Evolutionary conservation across 2,797 vertebrate species (phyloP).

Genomic region (Adrianichthys oophorus): DNA sequence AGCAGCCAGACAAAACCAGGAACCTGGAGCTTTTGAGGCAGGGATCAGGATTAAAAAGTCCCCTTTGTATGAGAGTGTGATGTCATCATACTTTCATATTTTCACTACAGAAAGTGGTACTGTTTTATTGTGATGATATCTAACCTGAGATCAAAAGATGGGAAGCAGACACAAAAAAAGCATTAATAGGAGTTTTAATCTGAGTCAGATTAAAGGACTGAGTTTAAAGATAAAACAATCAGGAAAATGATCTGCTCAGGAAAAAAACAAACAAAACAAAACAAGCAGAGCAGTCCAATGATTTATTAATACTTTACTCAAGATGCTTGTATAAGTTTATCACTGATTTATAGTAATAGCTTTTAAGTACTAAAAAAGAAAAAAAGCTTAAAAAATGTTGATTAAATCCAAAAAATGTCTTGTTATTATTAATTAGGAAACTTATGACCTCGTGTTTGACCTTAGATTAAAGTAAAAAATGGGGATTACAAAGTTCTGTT

Average conservation of each 20-base stretch:
- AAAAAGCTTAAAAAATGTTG: too few relatives aligned
- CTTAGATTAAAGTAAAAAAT: too few relatives aligned
- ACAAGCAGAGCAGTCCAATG: neutral
- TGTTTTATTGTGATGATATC: conserved; percentile 1
- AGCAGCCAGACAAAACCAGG: conserved; percentile 71
- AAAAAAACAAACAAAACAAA: neutral
- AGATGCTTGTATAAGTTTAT: neutral
- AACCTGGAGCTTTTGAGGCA: conserved; percentile 24
- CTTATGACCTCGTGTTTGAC: too few relatives aligned
- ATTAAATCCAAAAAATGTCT: too few relatives aligned
- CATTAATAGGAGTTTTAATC: conserved; percentile 26
- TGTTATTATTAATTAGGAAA: too few relatives aligned
- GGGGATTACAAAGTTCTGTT: too few relatives aligned
- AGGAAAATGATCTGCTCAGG: neutral
- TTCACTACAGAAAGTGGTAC: neutral
- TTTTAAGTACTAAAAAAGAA: too few relatives aligned
- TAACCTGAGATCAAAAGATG: conserved; percentile 5
- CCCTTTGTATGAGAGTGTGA: conserved; percentile 36
- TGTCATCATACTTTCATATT: conserved; percentile 37
- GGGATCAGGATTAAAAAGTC: conserved; percentile 67
- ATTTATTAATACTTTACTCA: conserved; percentile 9
- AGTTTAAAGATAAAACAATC: neutral
- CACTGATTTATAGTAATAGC: too few relatives aligned
- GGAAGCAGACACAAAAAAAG: conserved; percentile 22
- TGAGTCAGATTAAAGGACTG: conserved; percentile 15